These are phyloP conservation scores for Ferrisia virgata DNA, from an alignment of 2,888 invertebrate species.

Conservation along the genomic window DNA sequence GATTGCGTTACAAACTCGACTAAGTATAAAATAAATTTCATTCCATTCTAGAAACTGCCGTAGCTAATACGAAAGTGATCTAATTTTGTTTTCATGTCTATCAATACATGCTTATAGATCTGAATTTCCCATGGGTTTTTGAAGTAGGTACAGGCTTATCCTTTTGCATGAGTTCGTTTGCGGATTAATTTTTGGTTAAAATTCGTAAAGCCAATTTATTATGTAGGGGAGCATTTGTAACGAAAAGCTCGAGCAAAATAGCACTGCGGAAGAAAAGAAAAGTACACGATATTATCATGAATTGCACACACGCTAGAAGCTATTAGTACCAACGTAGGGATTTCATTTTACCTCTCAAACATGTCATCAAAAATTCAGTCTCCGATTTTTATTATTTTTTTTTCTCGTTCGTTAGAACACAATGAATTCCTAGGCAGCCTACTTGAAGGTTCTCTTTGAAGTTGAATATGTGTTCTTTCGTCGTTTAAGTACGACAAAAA, in stretches of 20 bases:
- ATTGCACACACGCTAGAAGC: neutral
- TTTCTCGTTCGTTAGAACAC: neutral
- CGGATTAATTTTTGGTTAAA: neutral
- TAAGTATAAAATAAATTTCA: neutral
- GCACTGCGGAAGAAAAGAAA: neutral
- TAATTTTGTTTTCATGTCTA: neutral
- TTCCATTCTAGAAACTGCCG: neutral
- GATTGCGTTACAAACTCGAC: neutral
- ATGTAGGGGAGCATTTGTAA: neutral
- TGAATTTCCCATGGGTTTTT: neutral
- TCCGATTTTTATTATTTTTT: neutral
- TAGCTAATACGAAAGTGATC: neutral
- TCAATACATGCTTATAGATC: neutral
- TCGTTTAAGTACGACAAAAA: neutral
- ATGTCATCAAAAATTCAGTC: constrained; percentile 11
- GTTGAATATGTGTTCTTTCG: neutral
- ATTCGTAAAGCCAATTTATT: neutral
- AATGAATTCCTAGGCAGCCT: constrained; percentile 13
- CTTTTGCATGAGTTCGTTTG: neutral
- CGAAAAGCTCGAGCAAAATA: neutral
- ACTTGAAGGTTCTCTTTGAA: constrained; percentile 4
- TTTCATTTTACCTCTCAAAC: constrained; percentile 18
- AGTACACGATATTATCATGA: neutral
- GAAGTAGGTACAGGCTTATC: neutral
- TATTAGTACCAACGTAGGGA: neutral